These are phyloP conservation scores for Sturnira hondurensis DNA, from an alignment of 2,113 vertebrate species.

Conservation along the genomic window DNA sequence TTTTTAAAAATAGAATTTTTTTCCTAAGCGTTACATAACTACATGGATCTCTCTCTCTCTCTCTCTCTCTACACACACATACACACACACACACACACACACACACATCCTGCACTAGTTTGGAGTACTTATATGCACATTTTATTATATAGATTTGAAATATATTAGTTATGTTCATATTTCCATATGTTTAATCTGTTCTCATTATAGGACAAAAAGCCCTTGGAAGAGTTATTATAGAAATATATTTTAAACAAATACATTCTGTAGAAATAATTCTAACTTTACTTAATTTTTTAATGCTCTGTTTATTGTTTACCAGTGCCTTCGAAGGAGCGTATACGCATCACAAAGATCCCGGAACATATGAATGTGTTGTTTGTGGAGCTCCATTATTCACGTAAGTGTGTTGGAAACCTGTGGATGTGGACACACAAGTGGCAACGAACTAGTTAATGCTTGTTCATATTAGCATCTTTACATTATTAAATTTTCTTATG, in stretches of 20 bases:
- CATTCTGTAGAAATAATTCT: constrained; percentile 26
- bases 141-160: constrained; percentile 64
- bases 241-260: constrained; percentile 52
- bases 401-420: constrained; percentile 81
- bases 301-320: constrained; percentile 69
- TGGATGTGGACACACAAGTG: background rate
- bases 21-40: constrained; percentile 45
- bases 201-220: constrained; percentile 64
- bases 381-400: constrained; percentile 91
- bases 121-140: constrained; percentile 39
- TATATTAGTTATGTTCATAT: constrained; percentile 62
- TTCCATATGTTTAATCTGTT: constrained; percentile 70
- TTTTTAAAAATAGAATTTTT: background rate
- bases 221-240: constrained; percentile 52
- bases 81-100: no score
- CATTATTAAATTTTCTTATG: background rate
- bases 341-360: constrained; percentile 89
- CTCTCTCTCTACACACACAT: background rate
- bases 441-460: background rate
- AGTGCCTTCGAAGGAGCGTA: constrained; percentile 96
- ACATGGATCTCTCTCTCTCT: no score
- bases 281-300: constrained; percentile 70
- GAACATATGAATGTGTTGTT: constrained; percentile 93
- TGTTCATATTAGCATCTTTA: background rate
- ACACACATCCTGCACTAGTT: background rate